Evolutionary conservation across 2,888 invertebrate species (phyloP).

Genomic region (Mythimna vitellina): DNA sequence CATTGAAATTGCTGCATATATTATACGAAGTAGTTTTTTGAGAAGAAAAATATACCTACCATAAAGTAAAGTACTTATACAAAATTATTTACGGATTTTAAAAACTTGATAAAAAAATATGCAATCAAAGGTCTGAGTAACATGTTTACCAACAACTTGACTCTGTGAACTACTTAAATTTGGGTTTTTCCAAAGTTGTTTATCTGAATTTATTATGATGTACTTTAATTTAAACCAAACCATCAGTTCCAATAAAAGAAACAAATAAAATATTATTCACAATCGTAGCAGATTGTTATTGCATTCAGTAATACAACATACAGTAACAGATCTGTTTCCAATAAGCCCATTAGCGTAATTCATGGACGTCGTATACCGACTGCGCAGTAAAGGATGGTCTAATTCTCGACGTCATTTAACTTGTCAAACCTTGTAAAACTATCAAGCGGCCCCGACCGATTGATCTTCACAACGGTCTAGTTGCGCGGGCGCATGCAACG

Average conservation of each 20-base stretch:
- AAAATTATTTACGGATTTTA: neutral
- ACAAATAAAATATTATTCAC: neutral
- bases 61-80: neutral
- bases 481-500: conserved; percentile 24
- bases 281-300: neutral
- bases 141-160: neutral
- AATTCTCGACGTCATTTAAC: conserved; percentile 60
- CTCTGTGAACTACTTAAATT: neutral
- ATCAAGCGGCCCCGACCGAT: conserved; percentile 50
- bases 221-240: neutral
- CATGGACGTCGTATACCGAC: conserved; percentile 6
- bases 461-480: conserved; percentile 39
- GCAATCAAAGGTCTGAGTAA: neutral
- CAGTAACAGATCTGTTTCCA: conserved; percentile 4
- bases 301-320: neutral
- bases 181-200: neutral
- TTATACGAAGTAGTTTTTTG: neutral
- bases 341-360: conserved; percentile 28
- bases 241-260: neutral
- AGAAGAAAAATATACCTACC: neutral
- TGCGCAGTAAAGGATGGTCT: conserved; percentile 37
- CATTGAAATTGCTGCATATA: conserved; percentile 8
- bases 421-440: conserved; percentile 63
- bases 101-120: neutral
- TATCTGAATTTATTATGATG: neutral